A percentile compares a stretch with the other conserved stretches of the same genome.
phyloP scores from a whole-genome alignment of 2,888 invertebrate genomes.

The Eupithecia inturbata region DNA sequence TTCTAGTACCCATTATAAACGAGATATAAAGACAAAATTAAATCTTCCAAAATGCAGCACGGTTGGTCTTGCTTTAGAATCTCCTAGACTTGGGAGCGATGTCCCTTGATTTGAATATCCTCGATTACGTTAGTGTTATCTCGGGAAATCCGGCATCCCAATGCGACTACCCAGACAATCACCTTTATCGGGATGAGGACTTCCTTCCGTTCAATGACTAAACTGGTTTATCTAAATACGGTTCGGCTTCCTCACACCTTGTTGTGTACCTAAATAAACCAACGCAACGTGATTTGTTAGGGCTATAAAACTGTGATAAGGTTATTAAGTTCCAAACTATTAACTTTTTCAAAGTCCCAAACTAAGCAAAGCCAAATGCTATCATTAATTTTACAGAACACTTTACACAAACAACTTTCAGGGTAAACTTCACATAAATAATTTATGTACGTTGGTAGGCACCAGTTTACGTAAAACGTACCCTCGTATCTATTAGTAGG shows the following conservation, averaged over 20 bases:
- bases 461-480: no score
- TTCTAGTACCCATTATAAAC: neutral
- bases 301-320: neutral
- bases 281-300: neutral
- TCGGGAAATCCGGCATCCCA: slow-evolving; percentile 34
- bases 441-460: no score
- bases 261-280: neutral
- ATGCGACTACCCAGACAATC: slow-evolving; percentile 10
- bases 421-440: no score
- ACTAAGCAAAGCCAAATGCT: neutral
- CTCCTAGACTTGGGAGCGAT: neutral
- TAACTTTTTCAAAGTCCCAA: neutral
- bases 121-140: slow-evolving; percentile 32
- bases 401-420: no score
- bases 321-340: neutral
- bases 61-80: neutral
- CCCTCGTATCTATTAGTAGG: no score
- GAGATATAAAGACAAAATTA: neutral
- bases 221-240: neutral
- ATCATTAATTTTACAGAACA: no score
- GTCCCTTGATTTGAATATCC: slow-evolving; percentile 25
- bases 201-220: slow-evolving; percentile 16
- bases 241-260: neutral
- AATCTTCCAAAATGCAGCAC: neutral
- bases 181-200: neutral